Evolutionary conservation across 1,140 invertebrate genomes (phyloP).

Genomic region (Cotesia glomerata): DNA sequence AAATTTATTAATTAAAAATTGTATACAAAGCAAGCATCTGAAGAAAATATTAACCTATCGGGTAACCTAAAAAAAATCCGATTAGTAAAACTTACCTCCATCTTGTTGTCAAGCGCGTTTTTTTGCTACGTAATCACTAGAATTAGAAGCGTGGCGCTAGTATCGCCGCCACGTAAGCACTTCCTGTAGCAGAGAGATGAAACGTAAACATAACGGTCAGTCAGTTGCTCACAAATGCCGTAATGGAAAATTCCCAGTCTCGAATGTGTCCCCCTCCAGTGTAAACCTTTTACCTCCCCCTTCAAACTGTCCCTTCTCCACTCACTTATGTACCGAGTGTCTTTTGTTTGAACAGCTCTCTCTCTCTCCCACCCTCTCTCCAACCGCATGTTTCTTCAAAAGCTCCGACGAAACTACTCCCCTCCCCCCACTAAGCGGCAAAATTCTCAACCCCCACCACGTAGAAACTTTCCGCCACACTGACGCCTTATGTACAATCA

Average conservation of each 20-base stretch:
- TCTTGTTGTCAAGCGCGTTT: not conserved
- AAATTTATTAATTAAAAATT: too few species aligned
- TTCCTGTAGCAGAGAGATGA: not conserved
- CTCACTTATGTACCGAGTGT: too few species aligned
- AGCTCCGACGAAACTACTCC: slow-evolving; percentile 1
- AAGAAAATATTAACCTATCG: too few species aligned
- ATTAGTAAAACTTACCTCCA: not conserved
- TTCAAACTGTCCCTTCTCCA: not conserved
- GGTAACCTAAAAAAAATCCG: not conserved
- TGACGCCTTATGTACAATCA: slow-evolving; percentile 1
- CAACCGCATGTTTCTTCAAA: slow-evolving; percentile 18
- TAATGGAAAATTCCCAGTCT: slow-evolving; percentile 60
- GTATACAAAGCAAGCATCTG: too few species aligned
- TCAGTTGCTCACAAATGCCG: slow-evolving; percentile 33
- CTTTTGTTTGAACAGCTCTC: not conserved
- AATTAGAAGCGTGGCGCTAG: not conserved
- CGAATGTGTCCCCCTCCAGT: slow-evolving; percentile 28
- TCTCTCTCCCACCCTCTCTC: slow-evolving; percentile 25
- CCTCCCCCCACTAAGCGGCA: slow-evolving; percentile 28
- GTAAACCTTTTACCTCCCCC: too few species aligned
- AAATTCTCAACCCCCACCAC: slow-evolving; percentile 46
- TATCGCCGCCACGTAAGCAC: not conserved
- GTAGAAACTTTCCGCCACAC: not conserved
- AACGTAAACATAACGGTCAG: slow-evolving; percentile 39
- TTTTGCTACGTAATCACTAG: not conserved